phyloP scores from a whole-genome alignment of 2,113 vertebrate species.

The Lamprotornis superbus region DNA sequence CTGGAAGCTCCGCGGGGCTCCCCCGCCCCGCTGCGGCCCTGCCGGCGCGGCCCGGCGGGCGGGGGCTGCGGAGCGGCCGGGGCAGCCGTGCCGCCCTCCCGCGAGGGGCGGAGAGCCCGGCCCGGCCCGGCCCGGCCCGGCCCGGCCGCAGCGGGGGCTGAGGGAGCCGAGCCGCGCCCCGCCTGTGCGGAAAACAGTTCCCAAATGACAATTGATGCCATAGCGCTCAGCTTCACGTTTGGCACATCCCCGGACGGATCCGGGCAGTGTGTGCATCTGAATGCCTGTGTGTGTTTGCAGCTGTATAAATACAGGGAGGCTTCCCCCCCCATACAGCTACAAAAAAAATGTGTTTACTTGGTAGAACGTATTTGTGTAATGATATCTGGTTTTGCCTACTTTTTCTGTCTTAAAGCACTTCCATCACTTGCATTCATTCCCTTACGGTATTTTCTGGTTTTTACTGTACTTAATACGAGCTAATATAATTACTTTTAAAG shows the following conservation, averaged over 20 bases:
- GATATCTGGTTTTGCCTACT: neutral
- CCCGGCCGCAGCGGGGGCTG: no score
- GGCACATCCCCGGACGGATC: neutral
- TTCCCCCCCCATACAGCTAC: neutral
- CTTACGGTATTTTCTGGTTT: neutral
- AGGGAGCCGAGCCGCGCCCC: no score
- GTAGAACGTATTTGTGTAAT: neutral
- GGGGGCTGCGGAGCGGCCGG: neutral
- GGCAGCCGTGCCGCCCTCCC: neutral
- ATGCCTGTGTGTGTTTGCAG: neutral
- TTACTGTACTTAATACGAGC: neutral
- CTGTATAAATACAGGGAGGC: rapidly evolving
- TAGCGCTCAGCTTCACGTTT: rapidly evolving
- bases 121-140: no score
- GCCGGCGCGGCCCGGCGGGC: neutral
- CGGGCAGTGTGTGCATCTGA: rapidly evolving
- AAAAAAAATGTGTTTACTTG: neutral
- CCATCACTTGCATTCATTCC: neutral
- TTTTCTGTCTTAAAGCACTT: neutral
- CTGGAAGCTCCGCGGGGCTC: neutral
- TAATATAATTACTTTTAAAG: neutral
- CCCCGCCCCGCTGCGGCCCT: neutral
- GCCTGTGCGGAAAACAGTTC: neutral
- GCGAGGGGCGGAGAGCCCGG: neutral
- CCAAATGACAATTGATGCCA: rapidly evolving